Evolutionary conservation across 2,888 invertebrate species (phyloP).

Genomic region (Dysmachus trigonus): DNA sequence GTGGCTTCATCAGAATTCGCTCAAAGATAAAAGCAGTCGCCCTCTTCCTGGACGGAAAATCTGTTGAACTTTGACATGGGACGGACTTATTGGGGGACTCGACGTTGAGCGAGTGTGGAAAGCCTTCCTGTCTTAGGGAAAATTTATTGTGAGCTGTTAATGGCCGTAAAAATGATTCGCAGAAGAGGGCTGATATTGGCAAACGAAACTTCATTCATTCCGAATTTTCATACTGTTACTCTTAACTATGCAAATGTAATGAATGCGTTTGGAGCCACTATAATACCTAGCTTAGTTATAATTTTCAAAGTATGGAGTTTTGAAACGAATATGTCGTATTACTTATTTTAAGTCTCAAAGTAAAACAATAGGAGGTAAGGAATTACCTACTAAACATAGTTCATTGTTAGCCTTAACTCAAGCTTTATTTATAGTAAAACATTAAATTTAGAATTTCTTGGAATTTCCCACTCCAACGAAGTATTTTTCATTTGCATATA

Average conservation of each 20-base stretch:
- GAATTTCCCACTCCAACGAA: too few species aligned
- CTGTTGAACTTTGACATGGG: slow-evolving; percentile 1
- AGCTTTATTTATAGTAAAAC: too few species aligned
- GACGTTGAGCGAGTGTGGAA: background rate
- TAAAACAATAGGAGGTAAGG: too few species aligned
- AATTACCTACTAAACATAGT: too few species aligned
- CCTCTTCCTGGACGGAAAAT: background rate
- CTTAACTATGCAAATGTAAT: background rate
- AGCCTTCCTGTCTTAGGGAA: background rate
- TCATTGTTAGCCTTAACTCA: too few species aligned
- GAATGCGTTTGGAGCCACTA: too few species aligned
- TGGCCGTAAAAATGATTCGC: slow-evolving; percentile 36
- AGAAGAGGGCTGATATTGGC: slow-evolving; percentile 25
- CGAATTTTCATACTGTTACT: background rate
- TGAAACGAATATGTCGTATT: too few species aligned
- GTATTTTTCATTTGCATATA: too few species aligned
- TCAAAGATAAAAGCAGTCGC: slow-evolving; percentile 18
- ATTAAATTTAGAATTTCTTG: too few species aligned
- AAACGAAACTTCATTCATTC: background rate
- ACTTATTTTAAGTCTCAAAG: too few species aligned
- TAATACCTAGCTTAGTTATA: too few species aligned
- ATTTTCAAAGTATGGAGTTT: too few species aligned
- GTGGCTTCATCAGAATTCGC: background rate
- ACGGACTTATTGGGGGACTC: background rate
- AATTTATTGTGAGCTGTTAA: slow-evolving; percentile 5